Evolutionary conservation across 2,888 invertebrate genomes (phyloP).

Genomic region (Dorcus hopei): DNA sequence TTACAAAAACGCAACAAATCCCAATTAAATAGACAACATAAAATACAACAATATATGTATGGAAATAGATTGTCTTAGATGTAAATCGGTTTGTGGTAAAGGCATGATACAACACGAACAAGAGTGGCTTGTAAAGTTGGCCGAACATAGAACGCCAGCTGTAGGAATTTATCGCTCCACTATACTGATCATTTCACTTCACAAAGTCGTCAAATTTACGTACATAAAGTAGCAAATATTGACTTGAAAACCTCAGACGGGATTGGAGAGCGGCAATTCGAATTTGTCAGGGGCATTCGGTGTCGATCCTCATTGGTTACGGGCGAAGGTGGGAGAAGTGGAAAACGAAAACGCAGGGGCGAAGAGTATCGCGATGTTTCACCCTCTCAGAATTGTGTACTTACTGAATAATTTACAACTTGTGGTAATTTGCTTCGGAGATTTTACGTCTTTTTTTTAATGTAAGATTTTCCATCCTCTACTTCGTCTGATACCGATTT

Average conservation of each 20-base stretch:
- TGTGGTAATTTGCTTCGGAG: slow-evolving; percentile 27
- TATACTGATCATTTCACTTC: slow-evolving; percentile 43
- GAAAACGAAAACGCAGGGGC: slow-evolving; percentile 25
- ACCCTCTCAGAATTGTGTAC: slow-evolving; percentile 28
- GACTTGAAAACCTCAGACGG: slow-evolving; percentile 49
- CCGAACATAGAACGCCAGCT: slow-evolving; percentile 35
- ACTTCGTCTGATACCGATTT: too few relatives aligned
- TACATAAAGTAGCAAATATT: slow-evolving; percentile 49
- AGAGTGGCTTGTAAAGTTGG: slow-evolving; percentile 35
- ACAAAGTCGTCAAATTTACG: slow-evolving; percentile 43
- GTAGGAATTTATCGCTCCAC: slow-evolving; percentile 43
- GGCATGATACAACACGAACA: too few relatives aligned
- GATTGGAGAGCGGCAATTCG: slow-evolving; percentile 46
- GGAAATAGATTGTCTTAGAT: too few relatives aligned
- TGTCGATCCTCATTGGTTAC: slow-evolving; percentile 28
- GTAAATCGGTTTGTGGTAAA: too few relatives aligned
- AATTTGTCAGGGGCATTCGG: slow-evolving; percentile 36
- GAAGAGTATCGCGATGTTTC: slow-evolving; percentile 14
- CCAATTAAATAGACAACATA: too few relatives aligned
- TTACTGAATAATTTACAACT: slow-evolving; percentile 36
- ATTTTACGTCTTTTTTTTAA: slow-evolving; percentile 4
- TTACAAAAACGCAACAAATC: too few relatives aligned
- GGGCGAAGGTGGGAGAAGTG: slow-evolving; percentile 27
- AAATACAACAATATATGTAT: too few relatives aligned
- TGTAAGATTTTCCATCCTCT: too few relatives aligned